Evolutionary conservation across 2,113 vertebrate species (phyloP).

Genomic region (Notarius lentiginosus): DNA sequence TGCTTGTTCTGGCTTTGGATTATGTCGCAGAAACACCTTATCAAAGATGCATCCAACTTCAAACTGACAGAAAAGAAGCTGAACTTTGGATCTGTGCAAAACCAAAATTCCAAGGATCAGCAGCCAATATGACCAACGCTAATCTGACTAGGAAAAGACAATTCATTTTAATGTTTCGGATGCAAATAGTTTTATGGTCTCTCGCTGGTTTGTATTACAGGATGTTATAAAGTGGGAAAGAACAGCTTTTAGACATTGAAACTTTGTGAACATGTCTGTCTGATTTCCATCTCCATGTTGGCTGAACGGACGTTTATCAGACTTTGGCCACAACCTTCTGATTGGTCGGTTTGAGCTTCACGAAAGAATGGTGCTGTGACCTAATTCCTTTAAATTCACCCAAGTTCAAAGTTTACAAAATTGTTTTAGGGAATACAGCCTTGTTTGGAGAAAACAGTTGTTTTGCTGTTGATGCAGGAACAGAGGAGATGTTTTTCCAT

Average conservation of each 20-base stretch:
- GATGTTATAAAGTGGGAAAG: conserved; percentile 57
- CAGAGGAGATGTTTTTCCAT: conserved; percentile 53
- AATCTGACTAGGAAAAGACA: conserved; percentile 67
- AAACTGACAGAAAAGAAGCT: conserved; percentile 23
- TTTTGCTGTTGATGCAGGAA: conserved; percentile 53
- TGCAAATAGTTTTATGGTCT: conserved; percentile 68
- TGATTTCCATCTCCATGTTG: conserved; percentile 40
- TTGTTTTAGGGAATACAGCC: conserved; percentile 45
- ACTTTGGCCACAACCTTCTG: conserved; percentile 19
- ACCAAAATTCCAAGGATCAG: conserved; percentile 60
- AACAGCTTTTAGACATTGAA: conserved; percentile 70
- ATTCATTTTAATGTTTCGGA: conserved; percentile 71
- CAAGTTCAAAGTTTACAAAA: conserved; percentile 31
- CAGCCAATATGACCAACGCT: conserved; percentile 55
- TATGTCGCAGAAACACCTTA: conserved; percentile 18
- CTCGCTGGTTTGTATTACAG: conserved; percentile 66
- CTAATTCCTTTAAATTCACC: conserved; percentile 22
- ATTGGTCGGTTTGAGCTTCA: conserved; percentile 43
- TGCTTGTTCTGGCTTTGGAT: conserved; percentile 31
- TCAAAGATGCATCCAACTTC: neutral
- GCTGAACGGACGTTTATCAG: conserved; percentile 21
- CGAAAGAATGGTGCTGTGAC: conserved; percentile 36
- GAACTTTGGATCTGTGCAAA: conserved; percentile 32
- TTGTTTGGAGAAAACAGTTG: conserved; percentile 64
- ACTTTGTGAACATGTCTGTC: conserved; percentile 54